These are phyloP conservation scores for Sciurus vulgaris DNA, from an alignment of 2,797 vertebrate species.

Conservation along the genomic window DNA sequence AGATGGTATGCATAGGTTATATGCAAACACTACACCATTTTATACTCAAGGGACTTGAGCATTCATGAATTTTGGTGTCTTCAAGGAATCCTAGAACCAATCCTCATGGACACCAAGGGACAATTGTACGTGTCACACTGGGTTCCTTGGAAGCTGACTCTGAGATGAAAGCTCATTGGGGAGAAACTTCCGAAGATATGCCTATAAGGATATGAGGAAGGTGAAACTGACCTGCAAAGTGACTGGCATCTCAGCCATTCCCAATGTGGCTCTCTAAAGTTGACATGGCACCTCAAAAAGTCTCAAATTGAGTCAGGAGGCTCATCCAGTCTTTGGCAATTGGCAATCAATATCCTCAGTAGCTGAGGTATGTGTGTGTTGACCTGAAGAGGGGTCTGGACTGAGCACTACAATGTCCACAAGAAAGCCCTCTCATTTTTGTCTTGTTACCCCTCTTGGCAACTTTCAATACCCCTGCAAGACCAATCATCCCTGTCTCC, in stretches of 20 bases:
- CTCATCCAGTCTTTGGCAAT: neutral
- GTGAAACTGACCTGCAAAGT: neutral
- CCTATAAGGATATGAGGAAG: neutral
- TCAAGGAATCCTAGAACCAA: neutral
- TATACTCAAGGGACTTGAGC: neutral
- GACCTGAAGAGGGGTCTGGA: neutral
- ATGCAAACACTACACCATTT: neutral
- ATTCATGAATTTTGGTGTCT: neutral
- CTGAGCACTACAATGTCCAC: neutral
- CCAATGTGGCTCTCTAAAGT: neutral
- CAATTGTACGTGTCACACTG: neutral
- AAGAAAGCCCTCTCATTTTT: neutral
- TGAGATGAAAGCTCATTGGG: neutral
- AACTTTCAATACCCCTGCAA: constrained; percentile 17
- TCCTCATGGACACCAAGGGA: neutral
- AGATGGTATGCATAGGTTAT: neutral
- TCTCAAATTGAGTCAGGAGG: neutral
- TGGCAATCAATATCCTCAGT: neutral
- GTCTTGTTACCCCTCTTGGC: neutral
- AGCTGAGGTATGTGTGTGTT: neutral
- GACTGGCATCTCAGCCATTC: neutral
- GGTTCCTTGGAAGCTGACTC: neutral
- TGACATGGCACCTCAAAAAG: neutral
- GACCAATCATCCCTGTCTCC: neutral
- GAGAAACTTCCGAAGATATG: neutral